Percentiles rank a stretch among this genome's conserved stretches.
phyloP scores from a whole-genome alignment of 2,797 vertebrate species.

The Anas acuta region DNA sequence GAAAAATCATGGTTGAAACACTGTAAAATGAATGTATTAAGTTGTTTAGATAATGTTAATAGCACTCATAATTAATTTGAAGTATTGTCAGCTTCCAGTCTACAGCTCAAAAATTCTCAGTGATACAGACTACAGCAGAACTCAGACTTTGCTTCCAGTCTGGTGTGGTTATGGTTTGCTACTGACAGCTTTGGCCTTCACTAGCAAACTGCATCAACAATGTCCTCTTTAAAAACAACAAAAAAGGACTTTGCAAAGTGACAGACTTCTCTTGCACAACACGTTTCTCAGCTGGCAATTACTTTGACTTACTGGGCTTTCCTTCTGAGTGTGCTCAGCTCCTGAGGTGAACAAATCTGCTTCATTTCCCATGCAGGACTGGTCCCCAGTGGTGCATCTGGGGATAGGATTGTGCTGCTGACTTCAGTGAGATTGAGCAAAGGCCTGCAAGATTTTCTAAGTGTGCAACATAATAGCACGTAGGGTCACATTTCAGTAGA shows the following conservation, averaged over 20 bases:
- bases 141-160: background rate
- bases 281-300: background rate
- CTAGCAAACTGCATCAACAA: background rate
- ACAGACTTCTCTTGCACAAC: background rate
- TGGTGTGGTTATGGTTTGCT: background rate
- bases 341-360: background rate
- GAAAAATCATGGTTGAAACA: background rate
- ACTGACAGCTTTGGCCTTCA: background rate
- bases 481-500: conserved; percentile 59
- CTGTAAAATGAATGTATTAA: background rate
- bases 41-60: background rate
- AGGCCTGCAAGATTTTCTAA: background rate
- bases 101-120: background rate
- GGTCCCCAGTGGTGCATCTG: too few species aligned
- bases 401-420: background rate
- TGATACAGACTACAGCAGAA: background rate
- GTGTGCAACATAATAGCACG: background rate
- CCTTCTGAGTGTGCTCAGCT: background rate
- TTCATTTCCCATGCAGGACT: background rate
- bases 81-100: background rate
- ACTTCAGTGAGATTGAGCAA: background rate
- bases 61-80: background rate
- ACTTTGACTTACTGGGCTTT: background rate
- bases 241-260: background rate
- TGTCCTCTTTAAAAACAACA: background rate